Base-by-base conservation (phyloP, 2,113 vertebrate genomes). In the Phasianus colchicus region DNA sequence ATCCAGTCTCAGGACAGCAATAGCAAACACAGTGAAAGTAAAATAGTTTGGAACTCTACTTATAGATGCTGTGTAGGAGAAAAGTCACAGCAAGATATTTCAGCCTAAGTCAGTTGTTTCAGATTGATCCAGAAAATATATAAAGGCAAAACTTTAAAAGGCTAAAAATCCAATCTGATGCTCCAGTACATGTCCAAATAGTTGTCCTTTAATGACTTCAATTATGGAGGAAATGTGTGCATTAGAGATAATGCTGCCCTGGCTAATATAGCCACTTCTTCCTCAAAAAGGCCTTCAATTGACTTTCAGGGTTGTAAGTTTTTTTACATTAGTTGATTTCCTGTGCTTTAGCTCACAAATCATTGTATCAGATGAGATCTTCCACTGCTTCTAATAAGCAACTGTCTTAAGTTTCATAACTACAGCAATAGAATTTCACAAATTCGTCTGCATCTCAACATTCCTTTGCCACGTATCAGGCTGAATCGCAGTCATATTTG, bases 141-240 rank as follows among this genome's bases (percentile, higher is more conserved):
- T 5, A 47, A 91, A 89, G 38, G 15, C 36, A 92, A 92, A 81
- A 78, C 25, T 52, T 34, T 47, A 88, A 92, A 86, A 89, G 75
- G 69, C 38, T 91, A 91, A 95, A 93, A 93, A 93, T 77, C 17
- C 64, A 80, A 67, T 88, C 34, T 64, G 81, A 80, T 80, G 38
- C 32, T 81, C 34, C 65, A 83, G n/a, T 54, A 75, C 48, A 10
- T 0, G 1, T 61, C 52, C 48, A 89, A 75, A 48, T 72, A 95
- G 17, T 45, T 81, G 60, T 43, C 77, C 14, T 89, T 71, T 42
- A 88, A 81, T 64, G 34, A 90, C 69, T 78, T 95, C 40, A 69
- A 57, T 86, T 90, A 84, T 18, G 14, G 85, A 90, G 89, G 55
- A 86, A 95, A 88, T 67, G 32, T 74, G 24, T 45, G 24, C 38